Evolutionary conservation across 2,888 invertebrate species (phyloP), one percentile per base, ranked within the genome.

Genomic region (Helicoverpa assulta): DNA sequence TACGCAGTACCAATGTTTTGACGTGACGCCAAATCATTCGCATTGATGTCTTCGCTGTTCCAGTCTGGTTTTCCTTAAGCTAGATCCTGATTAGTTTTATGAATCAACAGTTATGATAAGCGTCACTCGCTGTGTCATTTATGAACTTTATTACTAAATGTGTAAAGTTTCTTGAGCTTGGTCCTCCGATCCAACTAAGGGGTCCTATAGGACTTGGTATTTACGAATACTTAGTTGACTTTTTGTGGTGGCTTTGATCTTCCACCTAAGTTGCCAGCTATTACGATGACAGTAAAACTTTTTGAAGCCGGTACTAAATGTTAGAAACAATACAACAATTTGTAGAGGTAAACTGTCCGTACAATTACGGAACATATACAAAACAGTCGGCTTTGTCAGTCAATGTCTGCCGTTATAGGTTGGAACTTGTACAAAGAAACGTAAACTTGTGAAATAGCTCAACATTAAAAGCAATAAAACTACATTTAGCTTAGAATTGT

Each of bases 1-100:
- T 82, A 79, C 81, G 76, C 73, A 80, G 78, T 77, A 76, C 76
- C 63, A 76, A 74, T 71, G 53, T 78, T 84, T 82, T 83, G 85
- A 84, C 73, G 73, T 66, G 54, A 59, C 76, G 82, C 84, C 86
- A 87, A 84, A 85, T 76, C 65, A 63, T 65, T 55, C 51, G 47
- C 63, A 78, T 73, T 78, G 73, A 76, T 71, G 69, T 65, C 62
- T 58, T 68, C 63, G 43, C 62, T 60, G 55, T 68, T 57, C 21
- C 57, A 40, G 14, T 16, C 18, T 16, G 14, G 19, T 54, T 69
- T 61, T 56, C 52, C 52, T 63, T 51, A 56, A 55, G 54, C 5
- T 3, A 50, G 21, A 10, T 33, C 29, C 53, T 66, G 16, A 68
- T 59, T 65, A 43, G 37, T 56, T 19, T 43, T 19, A 67, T n/a